Base-by-base conservation (phyloP, 2,888 invertebrate genomes). In the Idaea aversata region DNA sequence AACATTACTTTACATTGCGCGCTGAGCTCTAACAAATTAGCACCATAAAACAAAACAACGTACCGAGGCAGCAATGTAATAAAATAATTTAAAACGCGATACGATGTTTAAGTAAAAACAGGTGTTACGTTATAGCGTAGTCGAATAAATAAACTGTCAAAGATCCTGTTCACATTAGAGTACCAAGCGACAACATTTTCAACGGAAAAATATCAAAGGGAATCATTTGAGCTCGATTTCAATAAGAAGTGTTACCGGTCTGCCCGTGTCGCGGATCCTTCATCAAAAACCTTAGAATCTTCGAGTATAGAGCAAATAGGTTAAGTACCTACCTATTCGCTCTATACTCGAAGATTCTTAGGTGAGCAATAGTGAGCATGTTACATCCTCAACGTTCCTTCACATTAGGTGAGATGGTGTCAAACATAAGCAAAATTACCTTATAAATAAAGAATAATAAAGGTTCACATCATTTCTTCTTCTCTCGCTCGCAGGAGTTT, bases 1-100 rank as follows among this genome's bases (percentile, higher is more conserved):
- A 47, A 47, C 47, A 47, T 47, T 47, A 47, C 47, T 47, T 47
- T 47, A 47, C 47, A 47, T 47, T 47, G 47, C 47, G 47, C 47
- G 47, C 47, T 47, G 47, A 47, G 47, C 47, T 47, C 47, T 47
- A 47, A 47, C 47, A 47, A 47, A 47, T 47, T 47, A 47, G 47
- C 47, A 47, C 5, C 47, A 47, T 47, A 47, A 47, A 47, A 47
- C 47, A 47, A 47, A 47, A 47, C 47, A 47, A 5, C 47, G 47
- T 47, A 47, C 47, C 47, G 47, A 47, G 47, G 47, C 13, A 47
- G 47, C 47, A 47, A 47, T 47, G 47, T 47, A 47, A 47, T 47
- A 47, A 47, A 47, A 47, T 47, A 47, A 47, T 47, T 47, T 47
- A 47, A 47, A 47, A 47, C 47, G 13, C 47, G 47, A 47, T 47